A percentile compares a stretch with the other conserved stretches of the same genome.
Conservation (phyloP, 2,888 invertebrate genomes). For the Bellardia bayeri region DNA sequence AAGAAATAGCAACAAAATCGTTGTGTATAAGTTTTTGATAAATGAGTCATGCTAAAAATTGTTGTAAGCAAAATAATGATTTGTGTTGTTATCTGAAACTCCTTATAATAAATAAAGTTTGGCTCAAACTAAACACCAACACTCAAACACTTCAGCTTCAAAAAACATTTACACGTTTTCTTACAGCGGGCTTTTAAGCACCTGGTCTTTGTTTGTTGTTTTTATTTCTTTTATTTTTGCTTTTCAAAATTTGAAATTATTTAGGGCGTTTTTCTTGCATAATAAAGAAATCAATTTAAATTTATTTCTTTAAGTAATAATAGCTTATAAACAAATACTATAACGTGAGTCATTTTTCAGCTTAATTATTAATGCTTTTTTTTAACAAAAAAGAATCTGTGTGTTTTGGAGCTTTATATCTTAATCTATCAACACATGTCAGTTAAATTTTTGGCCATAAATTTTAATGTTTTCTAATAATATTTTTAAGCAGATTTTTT, state of each 20-base stretch:
- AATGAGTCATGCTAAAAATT: conserved; percentile 67
- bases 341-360: conserved; percentile 58
- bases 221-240: conserved; percentile 25
- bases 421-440: conserved; percentile 67
- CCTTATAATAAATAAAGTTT: conserved; percentile 49
- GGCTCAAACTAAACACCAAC: conserved; percentile 9
- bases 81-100: conserved; percentile 63
- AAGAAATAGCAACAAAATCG: background rate
- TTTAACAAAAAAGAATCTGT: background rate
- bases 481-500: conserved; percentile 37
- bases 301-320: conserved; percentile 10
- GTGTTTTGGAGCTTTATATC: conserved; percentile 45
- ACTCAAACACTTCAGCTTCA: background rate
- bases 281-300: conserved; percentile 40
- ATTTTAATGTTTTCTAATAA: conserved; percentile 10
- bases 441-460: conserved; percentile 18
- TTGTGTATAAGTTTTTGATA: background rate
- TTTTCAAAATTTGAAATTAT: background rate
- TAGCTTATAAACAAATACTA: conserved; percentile 18
- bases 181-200: conserved; percentile 65
- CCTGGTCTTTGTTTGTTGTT: conserved; percentile 70
- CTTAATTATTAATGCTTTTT: conserved; percentile 46
- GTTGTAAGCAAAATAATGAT: conserved; percentile 65
- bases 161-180: background rate
- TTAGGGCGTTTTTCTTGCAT: conserved; percentile 54